Conservation (phyloP, 2,113 vertebrate species). For the Octodon degus region DNA sequence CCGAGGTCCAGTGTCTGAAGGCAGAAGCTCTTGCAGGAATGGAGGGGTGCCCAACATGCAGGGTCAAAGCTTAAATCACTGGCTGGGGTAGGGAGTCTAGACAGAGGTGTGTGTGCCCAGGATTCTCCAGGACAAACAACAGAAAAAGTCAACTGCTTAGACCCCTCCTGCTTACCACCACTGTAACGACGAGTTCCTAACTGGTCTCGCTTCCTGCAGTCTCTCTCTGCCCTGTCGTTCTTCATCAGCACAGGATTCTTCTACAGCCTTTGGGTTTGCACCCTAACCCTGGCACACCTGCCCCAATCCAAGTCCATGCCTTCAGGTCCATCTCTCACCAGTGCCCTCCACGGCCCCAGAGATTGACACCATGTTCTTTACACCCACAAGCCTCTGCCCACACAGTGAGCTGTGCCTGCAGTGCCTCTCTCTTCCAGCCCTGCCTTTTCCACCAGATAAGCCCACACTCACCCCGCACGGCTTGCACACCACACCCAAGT, state of each 20-base stretch:
- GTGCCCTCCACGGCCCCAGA: rapidly evolving
- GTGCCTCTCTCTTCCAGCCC: not conserved
- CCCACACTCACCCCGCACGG: not conserved
- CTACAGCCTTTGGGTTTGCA: not conserved
- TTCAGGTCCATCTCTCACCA: not conserved
- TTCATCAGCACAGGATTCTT: not conserved
- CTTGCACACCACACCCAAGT: not conserved
- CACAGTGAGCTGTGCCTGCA: not conserved
- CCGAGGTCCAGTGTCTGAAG: not conserved
- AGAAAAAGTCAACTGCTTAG: not conserved
- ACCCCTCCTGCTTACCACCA: not conserved
- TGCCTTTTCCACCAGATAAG: not conserved
- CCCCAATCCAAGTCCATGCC: not conserved
- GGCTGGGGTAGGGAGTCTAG: not conserved
- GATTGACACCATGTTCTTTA: not conserved
- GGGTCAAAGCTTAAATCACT: not conserved
- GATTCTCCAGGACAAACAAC: not conserved
- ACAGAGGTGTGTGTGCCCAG: not conserved
- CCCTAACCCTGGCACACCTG: not conserved
- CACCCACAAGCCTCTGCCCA: not conserved
- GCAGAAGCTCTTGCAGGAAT: not conserved
- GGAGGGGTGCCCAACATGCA: not conserved
- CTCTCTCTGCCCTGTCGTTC: not conserved
- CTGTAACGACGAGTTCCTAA: not conserved
- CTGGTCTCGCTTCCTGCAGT: not conserved